These are phyloP conservation scores for Pipistrellus pipistrellus DNA, from an alignment of 2,797 vertebrate species.

Conservation along the genomic window DNA sequence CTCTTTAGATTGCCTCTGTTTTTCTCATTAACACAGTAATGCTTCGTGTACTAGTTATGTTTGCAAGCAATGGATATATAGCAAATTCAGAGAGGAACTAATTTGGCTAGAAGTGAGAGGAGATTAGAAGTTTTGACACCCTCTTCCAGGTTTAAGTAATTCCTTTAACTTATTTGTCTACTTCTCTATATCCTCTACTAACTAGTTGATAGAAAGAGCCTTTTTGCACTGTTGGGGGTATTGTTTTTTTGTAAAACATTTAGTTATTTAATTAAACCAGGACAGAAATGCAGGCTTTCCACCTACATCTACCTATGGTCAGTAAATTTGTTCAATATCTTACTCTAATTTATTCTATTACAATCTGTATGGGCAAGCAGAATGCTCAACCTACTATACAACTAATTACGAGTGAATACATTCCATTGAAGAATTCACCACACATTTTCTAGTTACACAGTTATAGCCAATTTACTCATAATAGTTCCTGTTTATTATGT, in stretches of 20 bases:
- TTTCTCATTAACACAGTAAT: background rate
- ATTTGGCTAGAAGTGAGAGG: background rate
- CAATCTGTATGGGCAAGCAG: background rate
- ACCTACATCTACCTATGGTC: background rate
- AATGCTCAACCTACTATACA: background rate
- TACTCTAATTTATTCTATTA: background rate
- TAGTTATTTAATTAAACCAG: constrained; percentile 50
- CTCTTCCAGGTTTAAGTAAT: background rate
- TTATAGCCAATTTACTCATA: background rate
- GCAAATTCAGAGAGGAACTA: background rate
- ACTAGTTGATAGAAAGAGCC: background rate
- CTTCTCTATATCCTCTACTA: background rate
- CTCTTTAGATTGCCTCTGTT: background rate
- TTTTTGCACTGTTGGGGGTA: background rate
- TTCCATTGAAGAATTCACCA: background rate
- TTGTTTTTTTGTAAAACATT: background rate
- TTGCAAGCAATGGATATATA: background rate
- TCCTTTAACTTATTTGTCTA: background rate
- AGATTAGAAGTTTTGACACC: background rate
- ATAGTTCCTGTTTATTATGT: background rate
- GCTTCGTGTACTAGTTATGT: background rate
- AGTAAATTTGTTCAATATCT: background rate
- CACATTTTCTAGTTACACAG: background rate
- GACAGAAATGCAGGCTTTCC: background rate
- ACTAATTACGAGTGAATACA: background rate